These are phyloP conservation scores for Bubalus kerabau DNA, from an alignment of 2,113 vertebrate species.

Conservation along the genomic window DNA sequence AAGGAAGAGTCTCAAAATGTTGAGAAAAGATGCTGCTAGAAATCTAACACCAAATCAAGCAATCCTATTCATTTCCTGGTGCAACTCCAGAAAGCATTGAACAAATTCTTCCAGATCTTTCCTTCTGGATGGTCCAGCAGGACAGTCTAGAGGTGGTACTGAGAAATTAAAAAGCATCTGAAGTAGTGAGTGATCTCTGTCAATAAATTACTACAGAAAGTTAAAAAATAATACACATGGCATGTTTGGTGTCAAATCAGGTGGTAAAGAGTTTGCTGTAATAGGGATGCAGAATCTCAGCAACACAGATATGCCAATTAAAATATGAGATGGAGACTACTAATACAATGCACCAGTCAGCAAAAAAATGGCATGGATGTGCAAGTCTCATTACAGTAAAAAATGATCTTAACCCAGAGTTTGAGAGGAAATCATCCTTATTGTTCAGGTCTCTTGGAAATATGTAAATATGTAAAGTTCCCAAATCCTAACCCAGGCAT, in stretches of 20 bases:
- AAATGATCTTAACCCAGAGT: background rate
- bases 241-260: background rate
- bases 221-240: background rate
- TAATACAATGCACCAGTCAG: background rate
- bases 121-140: background rate
- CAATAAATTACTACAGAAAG: background rate
- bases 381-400: background rate
- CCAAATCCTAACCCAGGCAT: background rate
- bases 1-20: background rate
- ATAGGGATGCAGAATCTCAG: background rate
- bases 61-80: background rate
- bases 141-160: background rate
- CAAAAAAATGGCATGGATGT: background rate
- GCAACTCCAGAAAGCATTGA: background rate
- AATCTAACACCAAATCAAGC: background rate
- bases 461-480: background rate
- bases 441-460: background rate
- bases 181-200: background rate
- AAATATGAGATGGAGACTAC: background rate
- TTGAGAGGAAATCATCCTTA: background rate
- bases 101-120: background rate
- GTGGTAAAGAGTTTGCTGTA: background rate
- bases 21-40: background rate
- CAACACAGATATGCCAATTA: background rate
- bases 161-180: background rate